Conservation (phyloP, 2,888 invertebrate species). For the Coecobrya sp. region DNA sequence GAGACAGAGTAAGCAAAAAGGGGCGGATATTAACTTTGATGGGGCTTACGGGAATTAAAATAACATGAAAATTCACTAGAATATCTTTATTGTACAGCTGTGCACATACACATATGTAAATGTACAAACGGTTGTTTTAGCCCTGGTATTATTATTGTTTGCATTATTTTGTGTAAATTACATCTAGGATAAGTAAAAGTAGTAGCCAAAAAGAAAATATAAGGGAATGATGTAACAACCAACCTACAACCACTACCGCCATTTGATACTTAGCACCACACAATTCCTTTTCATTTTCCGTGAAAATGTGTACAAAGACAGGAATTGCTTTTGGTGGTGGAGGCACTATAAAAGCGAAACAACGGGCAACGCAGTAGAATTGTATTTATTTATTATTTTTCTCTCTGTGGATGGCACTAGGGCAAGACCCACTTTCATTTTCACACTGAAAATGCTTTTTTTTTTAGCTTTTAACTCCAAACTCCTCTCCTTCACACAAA, state of each 20-base stretch:
- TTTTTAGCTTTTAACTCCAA: not conserved
- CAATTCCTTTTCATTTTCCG: conserved; percentile 49
- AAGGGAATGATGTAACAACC: not conserved
- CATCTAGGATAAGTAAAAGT: not conserved
- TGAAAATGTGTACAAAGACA: conserved; percentile 31
- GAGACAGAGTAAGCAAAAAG: conserved; percentile 12
- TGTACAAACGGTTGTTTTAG: not conserved
- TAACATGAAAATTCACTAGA: conserved; percentile 70
- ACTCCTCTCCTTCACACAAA: not conserved
- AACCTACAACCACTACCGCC: not conserved
- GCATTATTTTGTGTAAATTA: conserved; percentile 45
- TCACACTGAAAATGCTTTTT: conserved; percentile 3
- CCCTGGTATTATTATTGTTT: conserved; percentile 33
- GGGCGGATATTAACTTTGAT: conserved; percentile 71
- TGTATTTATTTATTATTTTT: conserved; percentile 50
- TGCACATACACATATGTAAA: not conserved
- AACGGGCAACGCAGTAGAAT: not conserved
- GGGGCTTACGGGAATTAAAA: conserved; percentile 67
- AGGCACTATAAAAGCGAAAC: not conserved
- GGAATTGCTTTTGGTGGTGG: conserved; percentile 16
- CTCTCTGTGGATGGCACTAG: conserved; percentile 52
- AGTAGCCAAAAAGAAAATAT: not conserved
- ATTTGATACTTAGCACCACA: conserved; percentile 32
- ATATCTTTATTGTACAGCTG: not conserved
- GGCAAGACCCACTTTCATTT: conserved; percentile 48